These are phyloP conservation scores for Galaxea fascicularis DNA, from an alignment of 92 coral and sea anemone species.

Conservation along the genomic window DNA sequence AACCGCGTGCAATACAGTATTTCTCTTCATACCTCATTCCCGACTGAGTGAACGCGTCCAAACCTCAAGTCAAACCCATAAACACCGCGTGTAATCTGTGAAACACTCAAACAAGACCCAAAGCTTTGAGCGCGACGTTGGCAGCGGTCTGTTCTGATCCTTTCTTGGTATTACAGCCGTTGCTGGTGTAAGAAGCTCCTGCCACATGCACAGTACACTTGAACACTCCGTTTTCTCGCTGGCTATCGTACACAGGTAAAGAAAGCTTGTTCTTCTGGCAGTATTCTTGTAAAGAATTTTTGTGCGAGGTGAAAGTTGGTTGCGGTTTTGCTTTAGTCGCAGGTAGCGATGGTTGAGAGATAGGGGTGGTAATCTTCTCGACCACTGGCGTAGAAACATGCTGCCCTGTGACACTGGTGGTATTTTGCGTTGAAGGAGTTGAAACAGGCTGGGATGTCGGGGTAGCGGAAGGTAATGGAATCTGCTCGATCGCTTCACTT, in stretches of 20 bases:
- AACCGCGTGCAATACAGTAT: not conserved
- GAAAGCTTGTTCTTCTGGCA: constrained; percentile 82
- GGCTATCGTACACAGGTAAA: constrained; percentile 78
- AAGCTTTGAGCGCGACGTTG: constrained; percentile 79
- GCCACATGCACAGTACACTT: constrained; percentile 78
- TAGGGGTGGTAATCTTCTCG: constrained; percentile 14
- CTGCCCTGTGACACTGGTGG: not conserved
- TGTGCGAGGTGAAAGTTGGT: constrained; percentile 71
- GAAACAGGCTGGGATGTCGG: not conserved
- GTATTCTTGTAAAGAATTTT: constrained; percentile 89
- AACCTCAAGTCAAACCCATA: not conserved
- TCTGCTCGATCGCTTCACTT: not conserved
- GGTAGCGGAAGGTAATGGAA: constrained; percentile 4
- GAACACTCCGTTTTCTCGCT: constrained; percentile 69
- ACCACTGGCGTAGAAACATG: constrained; percentile 12
- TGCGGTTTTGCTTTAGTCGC: constrained; percentile 1
- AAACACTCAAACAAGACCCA: constrained; percentile 62
- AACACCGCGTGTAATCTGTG: not conserved
- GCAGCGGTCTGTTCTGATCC: constrained; percentile 97
- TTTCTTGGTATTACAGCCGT: constrained; percentile 92
- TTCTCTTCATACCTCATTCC: constrained; percentile 27
- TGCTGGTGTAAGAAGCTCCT: constrained; percentile 67
- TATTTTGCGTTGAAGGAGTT: not conserved
- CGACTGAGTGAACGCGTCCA: not conserved
- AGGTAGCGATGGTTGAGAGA: constrained; percentile 1